A percentile compares a stretch with the other conserved stretches of the same genome.
Conservation (phyloP, 2,113 vertebrate species). For the Equus quagga region DNA sequence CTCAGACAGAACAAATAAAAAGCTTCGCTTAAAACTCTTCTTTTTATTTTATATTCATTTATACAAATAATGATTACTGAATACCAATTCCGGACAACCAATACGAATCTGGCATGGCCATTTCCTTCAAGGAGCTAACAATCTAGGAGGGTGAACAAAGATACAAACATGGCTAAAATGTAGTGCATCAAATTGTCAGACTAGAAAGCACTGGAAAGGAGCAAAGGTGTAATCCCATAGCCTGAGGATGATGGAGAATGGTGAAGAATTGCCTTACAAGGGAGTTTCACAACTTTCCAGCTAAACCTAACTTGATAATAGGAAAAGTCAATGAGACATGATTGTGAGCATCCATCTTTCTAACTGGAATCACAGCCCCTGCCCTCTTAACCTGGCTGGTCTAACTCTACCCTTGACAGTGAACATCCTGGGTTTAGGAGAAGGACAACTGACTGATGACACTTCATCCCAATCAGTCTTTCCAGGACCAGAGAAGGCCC, state of each 20-base stretch:
- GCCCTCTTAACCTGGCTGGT: background rate
- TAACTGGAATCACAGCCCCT: background rate
- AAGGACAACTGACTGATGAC: background rate
- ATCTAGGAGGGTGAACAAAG: background rate
- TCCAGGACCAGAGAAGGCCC: background rate
- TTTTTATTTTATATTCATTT: constrained; percentile 5
- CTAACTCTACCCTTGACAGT: background rate
- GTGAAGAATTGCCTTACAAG: background rate
- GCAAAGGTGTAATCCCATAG: background rate
- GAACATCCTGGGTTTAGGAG: background rate
- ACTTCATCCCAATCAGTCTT: background rate
- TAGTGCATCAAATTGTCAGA: background rate
- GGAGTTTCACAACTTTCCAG: background rate
- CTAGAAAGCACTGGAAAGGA: background rate
- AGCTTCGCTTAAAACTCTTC: constrained; percentile 22
- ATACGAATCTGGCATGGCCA: background rate
- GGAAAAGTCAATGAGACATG: background rate
- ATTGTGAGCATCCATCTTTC: background rate
- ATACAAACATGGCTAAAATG: background rate
- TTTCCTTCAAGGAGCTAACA: constrained; percentile 5
- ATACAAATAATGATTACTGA: background rate
- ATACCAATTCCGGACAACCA: background rate
- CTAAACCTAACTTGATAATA: background rate
- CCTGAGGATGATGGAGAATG: background rate
- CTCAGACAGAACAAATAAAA: constrained; percentile 46